These are phyloP conservation scores for Rostratula benghalensis DNA, from an alignment of 2,113 vertebrate species.

Conservation along the genomic window DNA sequence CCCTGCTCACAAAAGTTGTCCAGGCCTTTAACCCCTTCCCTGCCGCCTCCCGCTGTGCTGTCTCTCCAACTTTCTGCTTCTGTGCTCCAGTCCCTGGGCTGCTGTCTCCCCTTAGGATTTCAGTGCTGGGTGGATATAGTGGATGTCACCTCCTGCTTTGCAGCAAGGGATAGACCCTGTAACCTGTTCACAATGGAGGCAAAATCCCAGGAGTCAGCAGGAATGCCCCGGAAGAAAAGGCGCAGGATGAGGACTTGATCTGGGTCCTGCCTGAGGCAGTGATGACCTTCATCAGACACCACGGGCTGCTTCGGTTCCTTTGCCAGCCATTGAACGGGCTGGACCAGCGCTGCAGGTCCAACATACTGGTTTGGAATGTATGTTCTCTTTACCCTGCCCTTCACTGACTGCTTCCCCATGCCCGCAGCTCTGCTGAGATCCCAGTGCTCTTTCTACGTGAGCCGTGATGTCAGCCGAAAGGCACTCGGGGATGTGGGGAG, in stretches of 20 bases:
- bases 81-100: background rate
- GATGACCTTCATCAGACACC: background rate
- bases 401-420: background rate
- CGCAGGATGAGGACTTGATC: background rate
- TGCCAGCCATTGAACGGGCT: background rate
- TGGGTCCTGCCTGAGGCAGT: background rate
- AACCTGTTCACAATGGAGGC: background rate
- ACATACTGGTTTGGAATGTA: background rate
- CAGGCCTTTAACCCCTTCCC: background rate
- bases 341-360: background rate
- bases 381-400: background rate
- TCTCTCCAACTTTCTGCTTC: background rate
- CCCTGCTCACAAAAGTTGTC: background rate
- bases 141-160: background rate
- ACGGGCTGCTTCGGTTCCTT: background rate
- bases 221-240: background rate
- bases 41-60: accelerated
- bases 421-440: accelerated
- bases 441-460: background rate
- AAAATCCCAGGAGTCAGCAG: background rate
- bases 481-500: background rate
- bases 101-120: background rate
- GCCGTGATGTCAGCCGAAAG: background rate
- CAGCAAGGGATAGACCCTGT: background rate
- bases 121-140: background rate